These are phyloP conservation scores for Anoplius nigerrimus DNA, from an alignment of 2,888 invertebrate species.

Conservation along the genomic window DNA sequence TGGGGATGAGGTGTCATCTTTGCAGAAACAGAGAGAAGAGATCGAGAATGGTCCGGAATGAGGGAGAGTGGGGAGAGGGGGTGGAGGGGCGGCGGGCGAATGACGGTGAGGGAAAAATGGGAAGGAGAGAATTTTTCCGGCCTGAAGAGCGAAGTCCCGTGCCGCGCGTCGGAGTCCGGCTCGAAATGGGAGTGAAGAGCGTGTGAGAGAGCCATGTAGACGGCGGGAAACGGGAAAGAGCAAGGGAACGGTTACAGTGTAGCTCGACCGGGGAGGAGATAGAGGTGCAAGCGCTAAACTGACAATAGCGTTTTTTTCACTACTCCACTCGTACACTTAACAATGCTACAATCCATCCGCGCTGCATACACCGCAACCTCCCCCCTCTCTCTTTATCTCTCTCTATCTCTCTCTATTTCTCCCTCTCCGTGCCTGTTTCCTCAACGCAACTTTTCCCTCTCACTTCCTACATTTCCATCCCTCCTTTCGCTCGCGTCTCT, in stretches of 20 bases:
- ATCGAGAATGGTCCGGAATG: too few relatives aligned
- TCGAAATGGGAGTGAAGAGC: not conserved
- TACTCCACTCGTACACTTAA: conserved; percentile 47
- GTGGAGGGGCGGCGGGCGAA: conserved; percentile 18
- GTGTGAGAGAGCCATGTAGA: not conserved
- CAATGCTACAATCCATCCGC: conserved; percentile 59
- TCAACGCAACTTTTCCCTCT: conserved; percentile 27
- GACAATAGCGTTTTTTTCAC: conserved; percentile 63
- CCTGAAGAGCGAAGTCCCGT: conserved; percentile 1
- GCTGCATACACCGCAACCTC: conserved; percentile 33
- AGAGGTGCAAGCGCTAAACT: conserved; percentile 58
- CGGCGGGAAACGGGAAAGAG: not conserved
- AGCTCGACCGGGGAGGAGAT: not conserved
- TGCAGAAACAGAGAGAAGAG: not conserved
- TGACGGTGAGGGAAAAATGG: not conserved
- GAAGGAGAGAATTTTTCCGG: conserved; percentile 6
- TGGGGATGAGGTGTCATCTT: not conserved
- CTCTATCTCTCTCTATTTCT: too few relatives aligned
- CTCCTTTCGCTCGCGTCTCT: conserved; percentile 4
- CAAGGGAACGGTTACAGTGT: not conserved
- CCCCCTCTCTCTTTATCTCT: too few relatives aligned
- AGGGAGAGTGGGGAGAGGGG: conserved; percentile 28
- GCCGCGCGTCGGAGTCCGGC: not conserved
- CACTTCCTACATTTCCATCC: not conserved
- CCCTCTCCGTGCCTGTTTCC: conserved; percentile 9